Evolutionary conservation across 2,888 invertebrate species (phyloP).

Genomic region (Thymelicus acteon): DNA sequence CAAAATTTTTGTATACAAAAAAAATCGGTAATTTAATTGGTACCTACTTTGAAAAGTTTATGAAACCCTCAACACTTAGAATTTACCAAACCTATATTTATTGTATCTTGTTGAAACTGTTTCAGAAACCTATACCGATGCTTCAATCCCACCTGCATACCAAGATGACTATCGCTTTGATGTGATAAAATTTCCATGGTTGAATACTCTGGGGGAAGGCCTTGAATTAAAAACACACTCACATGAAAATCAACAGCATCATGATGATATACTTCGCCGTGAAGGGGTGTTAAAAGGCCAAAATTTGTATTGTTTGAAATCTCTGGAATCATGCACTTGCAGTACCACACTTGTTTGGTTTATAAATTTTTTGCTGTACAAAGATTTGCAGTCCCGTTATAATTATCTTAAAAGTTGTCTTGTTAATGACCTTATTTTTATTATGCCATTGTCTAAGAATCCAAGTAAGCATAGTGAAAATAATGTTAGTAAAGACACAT

Average conservation of each 20-base stretch:
- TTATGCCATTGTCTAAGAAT: background rate
- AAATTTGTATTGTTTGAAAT: conserved; percentile 32
- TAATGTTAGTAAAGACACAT: background rate
- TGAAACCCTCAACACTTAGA: too few relatives aligned
- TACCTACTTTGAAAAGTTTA: too few relatives aligned
- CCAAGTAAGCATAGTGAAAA: background rate
- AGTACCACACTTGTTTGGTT: conserved; percentile 36
- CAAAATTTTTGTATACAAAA: too few relatives aligned
- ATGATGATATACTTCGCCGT: background rate
- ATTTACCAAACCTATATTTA: too few relatives aligned
- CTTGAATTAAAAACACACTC: background rate
- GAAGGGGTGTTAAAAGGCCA: conserved; percentile 24
- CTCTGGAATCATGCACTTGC: conserved; percentile 11
- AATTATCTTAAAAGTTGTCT: conserved; percentile 64
- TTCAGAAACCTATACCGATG: conserved; percentile 25
- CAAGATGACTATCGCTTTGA: conserved; percentile 26
- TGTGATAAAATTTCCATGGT: conserved; percentile 28
- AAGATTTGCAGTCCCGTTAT: conserved; percentile 34
- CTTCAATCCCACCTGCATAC: conserved; percentile 13
- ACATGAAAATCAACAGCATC: background rate
- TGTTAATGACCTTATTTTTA: conserved; percentile 10
- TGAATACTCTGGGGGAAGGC: background rate
- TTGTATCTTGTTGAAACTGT: conserved; percentile 8
- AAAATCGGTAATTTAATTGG: too few relatives aligned
- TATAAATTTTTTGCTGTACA: conserved; percentile 35